Evolutionary conservation across 2,113 vertebrate genomes (phyloP).

Genomic region (Maccullochella peelii): DNA sequence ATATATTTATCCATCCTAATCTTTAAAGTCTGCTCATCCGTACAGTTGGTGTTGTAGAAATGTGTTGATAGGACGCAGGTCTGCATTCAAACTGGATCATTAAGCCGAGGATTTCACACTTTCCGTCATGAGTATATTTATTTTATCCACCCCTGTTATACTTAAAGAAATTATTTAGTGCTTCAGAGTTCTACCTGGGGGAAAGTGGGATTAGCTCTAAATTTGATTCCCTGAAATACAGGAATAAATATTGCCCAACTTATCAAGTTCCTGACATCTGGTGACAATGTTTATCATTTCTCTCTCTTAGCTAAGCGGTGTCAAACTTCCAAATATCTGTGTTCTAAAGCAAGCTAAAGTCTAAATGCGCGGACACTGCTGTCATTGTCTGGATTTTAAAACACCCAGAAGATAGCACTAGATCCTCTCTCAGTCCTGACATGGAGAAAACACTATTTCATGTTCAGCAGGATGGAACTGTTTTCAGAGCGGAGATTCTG

Average conservation of each 20-base stretch:
- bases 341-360: background rate
- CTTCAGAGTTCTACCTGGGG: no score
- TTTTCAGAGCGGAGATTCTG: background rate
- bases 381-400: background rate
- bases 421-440: background rate
- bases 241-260: background rate
- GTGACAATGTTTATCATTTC: no score
- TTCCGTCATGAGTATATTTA: background rate
- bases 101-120: no score
- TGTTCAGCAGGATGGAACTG: background rate
- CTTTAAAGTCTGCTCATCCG: background rate
- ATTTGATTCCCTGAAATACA: no score
- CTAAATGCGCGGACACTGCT: background rate
- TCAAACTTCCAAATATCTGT: background rate
- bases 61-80: background rate
- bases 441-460: background rate
- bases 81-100: background rate
- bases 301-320: background rate
- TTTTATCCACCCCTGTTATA: no score
- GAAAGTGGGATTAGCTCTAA: no score
- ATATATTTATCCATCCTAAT: background rate
- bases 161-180: no score
- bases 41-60: background rate
- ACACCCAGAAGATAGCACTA: background rate
- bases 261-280: no score